A percentile compares a stretch with the other conserved stretches of the same genome.
phyloP scores from a whole-genome alignment of 2,888 invertebrate species.

The Chalcis sispes region DNA sequence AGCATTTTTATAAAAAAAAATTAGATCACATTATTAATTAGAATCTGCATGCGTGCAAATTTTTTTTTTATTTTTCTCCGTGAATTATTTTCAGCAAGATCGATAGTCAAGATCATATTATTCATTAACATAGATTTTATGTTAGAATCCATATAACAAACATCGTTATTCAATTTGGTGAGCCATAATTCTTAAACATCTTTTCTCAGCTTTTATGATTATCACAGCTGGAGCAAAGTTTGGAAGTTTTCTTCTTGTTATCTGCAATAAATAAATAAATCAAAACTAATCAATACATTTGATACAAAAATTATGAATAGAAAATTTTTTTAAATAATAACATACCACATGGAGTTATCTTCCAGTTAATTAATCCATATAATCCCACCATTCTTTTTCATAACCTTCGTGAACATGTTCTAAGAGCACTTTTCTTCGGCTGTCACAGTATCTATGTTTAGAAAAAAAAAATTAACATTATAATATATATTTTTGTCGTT shows the following conservation, averaged over 20 bases:
- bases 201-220: constrained; percentile 70
- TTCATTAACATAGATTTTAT: constrained; percentile 66
- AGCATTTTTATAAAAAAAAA: too few relatives aligned
- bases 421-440: constrained; percentile 94
- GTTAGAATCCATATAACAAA: constrained; percentile 65
- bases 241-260: constrained; percentile 60
- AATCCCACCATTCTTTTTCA: constrained; percentile 99
- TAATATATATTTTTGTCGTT: neutral
- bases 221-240: constrained; percentile 74
- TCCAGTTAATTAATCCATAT: constrained; percentile 84
- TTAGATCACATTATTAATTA: too few relatives aligned
- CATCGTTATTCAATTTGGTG: constrained; percentile 55
- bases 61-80: too few relatives aligned
- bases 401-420: constrained; percentile 99
- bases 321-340: too few relatives aligned
- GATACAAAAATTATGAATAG: too few relatives aligned
- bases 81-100: constrained; percentile 36
- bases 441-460: constrained; percentile 94
- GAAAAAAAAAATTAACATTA: constrained; percentile 20
- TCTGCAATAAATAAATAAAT: too few relatives aligned
- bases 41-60: too few relatives aligned
- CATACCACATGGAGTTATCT: constrained; percentile 37
- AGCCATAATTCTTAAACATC: constrained; percentile 56
- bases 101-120: constrained; percentile 57
- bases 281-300: too few relatives aligned